Evolutionary conservation across 2,888 invertebrate species (phyloP).

Genomic region (Meloe dianella): DNA sequence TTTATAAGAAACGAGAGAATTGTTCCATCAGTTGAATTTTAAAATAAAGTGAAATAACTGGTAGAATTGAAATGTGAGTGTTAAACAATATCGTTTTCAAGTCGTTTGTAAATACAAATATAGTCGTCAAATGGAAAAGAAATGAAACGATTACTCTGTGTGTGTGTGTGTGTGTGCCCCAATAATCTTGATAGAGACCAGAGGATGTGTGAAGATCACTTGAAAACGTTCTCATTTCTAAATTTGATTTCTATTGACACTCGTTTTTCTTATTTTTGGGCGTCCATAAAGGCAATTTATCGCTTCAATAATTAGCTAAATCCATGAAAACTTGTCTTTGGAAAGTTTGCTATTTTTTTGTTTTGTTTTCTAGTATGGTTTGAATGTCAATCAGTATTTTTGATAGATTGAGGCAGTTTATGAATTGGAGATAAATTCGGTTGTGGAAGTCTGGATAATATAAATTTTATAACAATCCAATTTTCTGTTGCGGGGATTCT

Average conservation of each 20-base stretch:
- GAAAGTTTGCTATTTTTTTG: neutral
- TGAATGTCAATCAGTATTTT: neutral
- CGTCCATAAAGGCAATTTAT: neutral
- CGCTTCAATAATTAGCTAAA: neutral
- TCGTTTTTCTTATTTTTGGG: too few relatives aligned
- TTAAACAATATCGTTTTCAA: neutral
- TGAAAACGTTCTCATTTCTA: neutral
- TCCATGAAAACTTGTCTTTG: neutral
- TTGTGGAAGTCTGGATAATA: neutral
- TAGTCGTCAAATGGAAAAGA: constrained; percentile 30
- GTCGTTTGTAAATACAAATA: neutral
- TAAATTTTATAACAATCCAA: neutral
- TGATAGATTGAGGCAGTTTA: neutral
- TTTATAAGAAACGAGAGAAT: neutral
- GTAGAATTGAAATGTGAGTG: neutral
- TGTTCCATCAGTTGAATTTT: neutral
- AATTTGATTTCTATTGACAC: neutral
- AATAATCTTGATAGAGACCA: neutral
- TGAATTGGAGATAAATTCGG: neutral
- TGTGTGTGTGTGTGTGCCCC: too few relatives aligned
- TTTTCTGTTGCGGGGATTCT: neutral
- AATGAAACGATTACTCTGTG: constrained; percentile 23
- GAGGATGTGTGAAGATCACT: neutral
- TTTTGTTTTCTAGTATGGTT: neutral
- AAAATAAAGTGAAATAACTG: neutral